Base-by-base conservation (phyloP, 2,888 invertebrate genomes). In the Drosophila yooni region DNA sequence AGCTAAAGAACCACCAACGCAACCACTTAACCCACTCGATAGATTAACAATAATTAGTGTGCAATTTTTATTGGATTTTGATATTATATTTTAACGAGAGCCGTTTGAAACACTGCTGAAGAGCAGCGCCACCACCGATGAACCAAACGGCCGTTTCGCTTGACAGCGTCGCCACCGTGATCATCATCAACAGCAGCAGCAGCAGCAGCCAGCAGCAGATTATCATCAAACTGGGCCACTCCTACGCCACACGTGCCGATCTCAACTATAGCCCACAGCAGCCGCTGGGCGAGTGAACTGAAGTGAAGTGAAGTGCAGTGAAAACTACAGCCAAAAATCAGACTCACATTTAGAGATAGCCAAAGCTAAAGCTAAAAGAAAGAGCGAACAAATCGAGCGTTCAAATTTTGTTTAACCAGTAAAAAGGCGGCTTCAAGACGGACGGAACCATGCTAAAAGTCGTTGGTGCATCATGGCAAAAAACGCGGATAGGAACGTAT, bases 401-500 rank as follows among this genome's bases (percentile, higher is more conserved):
- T 5, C 29, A 15, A 13, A 56, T 56, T 46, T 29, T 38, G 38
- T 57, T 57, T 13, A 10, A 57, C 48, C 34, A n/a, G 38, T 36
- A 2, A n/a, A n/a, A 27, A 59, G 69, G 67, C 71, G 54, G 80
- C 88, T 66, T 86, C 84, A 92, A 83, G 78, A 93, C 93, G 93
- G 92, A 91, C 77, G 92, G 90, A 88, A 94, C 95, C 92, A 96
- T 96, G 94, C 93, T 96, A 92, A 96, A 96, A 94, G 96, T 96
- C 76, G 96, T 96, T 71, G 96, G 96, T 85, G 96, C 96, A 91
- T 96, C 96, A 65, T 96, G 96, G 96, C 94, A 95, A 86, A 96
- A 96, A 92, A 96, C 96, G 75, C 95, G 96, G 92, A 95, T 96
- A 90, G 96, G 96, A 91, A 95, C 96, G 48, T 96, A 95, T 91